These are phyloP conservation scores for Himalopsyche japonica DNA, from an alignment of 2,888 invertebrate genomes.

Conservation along the genomic window DNA sequence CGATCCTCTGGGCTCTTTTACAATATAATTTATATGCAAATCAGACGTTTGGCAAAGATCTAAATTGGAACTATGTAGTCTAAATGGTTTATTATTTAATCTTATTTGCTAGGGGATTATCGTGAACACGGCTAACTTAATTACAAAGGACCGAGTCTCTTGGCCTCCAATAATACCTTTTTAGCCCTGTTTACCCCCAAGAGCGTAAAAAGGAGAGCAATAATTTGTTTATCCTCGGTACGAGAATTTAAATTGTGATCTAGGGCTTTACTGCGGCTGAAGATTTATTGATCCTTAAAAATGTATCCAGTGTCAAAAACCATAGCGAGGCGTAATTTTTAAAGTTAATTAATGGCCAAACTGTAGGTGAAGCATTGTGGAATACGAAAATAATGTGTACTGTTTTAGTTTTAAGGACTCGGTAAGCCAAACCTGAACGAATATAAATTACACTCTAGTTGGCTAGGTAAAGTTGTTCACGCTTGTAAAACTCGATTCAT, in stretches of 20 bases:
- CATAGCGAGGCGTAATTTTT: background rate
- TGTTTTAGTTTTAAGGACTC: background rate
- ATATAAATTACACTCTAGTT: background rate
- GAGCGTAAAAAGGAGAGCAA: background rate
- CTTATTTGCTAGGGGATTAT: constrained; percentile 15
- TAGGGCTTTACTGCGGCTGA: background rate
- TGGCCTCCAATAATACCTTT: background rate
- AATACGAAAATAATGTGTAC: background rate
- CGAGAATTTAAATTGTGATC: background rate
- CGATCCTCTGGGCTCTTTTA: background rate
- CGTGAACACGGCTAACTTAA: constrained; percentile 5
- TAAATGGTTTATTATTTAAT: constrained; percentile 16
- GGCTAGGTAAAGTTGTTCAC: background rate
- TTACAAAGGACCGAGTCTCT: background rate
- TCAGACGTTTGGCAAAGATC: constrained; percentile 5
- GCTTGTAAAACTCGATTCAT: background rate
- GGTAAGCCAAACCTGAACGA: background rate
- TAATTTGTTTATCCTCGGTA: constrained; percentile 5
- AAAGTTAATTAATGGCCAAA: background rate
- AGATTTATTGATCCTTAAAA: constrained; percentile 1
- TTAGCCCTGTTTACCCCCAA: background rate
- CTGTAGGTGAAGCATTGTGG: background rate
- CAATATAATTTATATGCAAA: constrained; percentile 25
- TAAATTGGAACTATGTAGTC: background rate
- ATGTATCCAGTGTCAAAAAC: background rate